Evolutionary conservation across 2,113 vertebrate species (phyloP), one percentile per base, ranked within the genome.

Genomic region (Dinomys branickii): DNA sequence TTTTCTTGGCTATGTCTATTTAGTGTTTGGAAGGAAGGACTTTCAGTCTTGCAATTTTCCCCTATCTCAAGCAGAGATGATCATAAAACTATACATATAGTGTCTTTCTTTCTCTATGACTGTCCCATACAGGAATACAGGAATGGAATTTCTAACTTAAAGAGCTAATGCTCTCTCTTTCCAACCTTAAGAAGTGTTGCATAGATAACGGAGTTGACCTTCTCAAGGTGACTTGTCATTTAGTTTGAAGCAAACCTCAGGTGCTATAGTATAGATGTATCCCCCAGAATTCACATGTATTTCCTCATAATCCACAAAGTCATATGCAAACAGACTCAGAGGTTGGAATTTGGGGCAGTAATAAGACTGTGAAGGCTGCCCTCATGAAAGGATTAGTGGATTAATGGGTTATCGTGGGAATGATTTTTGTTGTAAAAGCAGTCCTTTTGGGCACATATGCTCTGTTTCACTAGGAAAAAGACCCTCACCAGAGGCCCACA

Each of bases 31-130:
- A 95, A 94, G 52, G 63, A 78, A 59, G 69, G 50, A 4, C 19
- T 83, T 89, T 90, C 50, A 56, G 54, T 54, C 63, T 69, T 65
- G 50, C 6, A 14, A 14, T 52, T 87, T 81, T 35, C 44, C 52
- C 83, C 50, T 67, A 85, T 61, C 90, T 44, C 71, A 94, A 84
- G 92, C 47, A 33, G n/a, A 89, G 65, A 89, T 69, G 82, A 54
- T 6, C 28, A 30, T 41, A 80, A 81, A 7, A 30, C 41, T 47
- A 7, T 73, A 5, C n/a, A 41, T 11, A 6, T n/a, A 35, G 2
- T 67, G 11, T 58, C 9, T 26, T 11, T 1, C 5, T 50, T 52
- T 50, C 71, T 35, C n/a, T 38, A 56, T 56, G 20, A 83, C 19
- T 85, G 52, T 22, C 38, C 52, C 47, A 71, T 1, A 22, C 11